phyloP scores from a whole-genome alignment of 2,797 vertebrate species.

The Rhinichthys osculus region DNA sequence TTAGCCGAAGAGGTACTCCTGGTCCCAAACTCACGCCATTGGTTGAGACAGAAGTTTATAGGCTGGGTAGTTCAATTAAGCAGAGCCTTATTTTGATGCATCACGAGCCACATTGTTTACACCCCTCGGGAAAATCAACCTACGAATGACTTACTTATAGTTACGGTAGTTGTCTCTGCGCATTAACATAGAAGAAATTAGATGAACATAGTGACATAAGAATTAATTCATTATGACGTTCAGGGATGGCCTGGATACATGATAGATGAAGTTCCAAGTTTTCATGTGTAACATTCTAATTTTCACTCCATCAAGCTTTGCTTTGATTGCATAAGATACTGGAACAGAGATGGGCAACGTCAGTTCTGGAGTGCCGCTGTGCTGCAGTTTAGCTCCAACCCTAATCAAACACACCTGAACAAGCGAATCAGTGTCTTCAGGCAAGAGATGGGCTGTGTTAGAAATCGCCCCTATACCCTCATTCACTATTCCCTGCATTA shows the following conservation, averaged over 20 bases:
- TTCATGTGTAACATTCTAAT: not conserved
- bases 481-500: not conserved
- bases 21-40: not conserved
- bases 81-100: not conserved
- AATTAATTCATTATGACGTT: not conserved
- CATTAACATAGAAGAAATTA: not conserved
- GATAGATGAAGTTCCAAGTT: not conserved
- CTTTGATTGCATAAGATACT: slow-evolving; percentile 14
- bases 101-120: not conserved
- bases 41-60: not conserved
- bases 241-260: not conserved
- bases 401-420: not conserved
- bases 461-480: not conserved
- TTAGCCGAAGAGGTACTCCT: not conserved
- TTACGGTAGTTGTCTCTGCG: not conserved
- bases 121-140: not conserved
- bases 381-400: not conserved
- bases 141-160: not conserved
- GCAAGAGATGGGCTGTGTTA: not conserved
- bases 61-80: not conserved
- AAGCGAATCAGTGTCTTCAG: no score
- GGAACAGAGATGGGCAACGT: not conserved
- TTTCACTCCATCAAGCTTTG: slow-evolving; percentile 1
- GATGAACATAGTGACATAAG: not conserved
- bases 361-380: no score